Conservation (phyloP, 2,888 invertebrate species). For the Ischnura elegans region DNA sequence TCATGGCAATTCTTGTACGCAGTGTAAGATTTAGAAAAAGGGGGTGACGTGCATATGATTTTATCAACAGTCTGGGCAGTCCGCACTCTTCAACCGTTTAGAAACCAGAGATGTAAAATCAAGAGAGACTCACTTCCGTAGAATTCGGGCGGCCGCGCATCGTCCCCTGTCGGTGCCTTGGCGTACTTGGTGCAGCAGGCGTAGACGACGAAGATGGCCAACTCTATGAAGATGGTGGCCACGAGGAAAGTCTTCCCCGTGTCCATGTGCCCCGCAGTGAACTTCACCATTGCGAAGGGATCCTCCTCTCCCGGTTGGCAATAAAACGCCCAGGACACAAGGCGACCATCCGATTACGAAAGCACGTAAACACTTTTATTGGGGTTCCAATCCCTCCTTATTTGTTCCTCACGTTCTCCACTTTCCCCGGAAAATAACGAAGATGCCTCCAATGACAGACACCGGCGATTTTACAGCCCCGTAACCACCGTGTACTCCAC, state of each 20-base stretch:
- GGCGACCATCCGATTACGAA: not conserved
- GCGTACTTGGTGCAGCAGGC: constrained; percentile 32
- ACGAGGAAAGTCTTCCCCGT: not conserved
- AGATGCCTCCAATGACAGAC: too few relatives aligned
- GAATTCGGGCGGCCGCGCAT: not conserved
- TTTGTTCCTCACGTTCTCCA: not conserved
- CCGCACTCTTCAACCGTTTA: not conserved
- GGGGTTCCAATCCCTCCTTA: not conserved
- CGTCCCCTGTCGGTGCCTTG: not conserved
- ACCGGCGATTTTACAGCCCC: too few relatives aligned
- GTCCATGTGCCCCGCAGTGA: not conserved
- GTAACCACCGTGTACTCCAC: too few relatives aligned
- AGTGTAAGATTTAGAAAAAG: too few relatives aligned
- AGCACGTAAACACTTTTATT: too few relatives aligned
- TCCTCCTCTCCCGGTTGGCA: not conserved
- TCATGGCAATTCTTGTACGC: too few relatives aligned
- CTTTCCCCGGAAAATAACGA: too few relatives aligned
- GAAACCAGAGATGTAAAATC: not conserved
- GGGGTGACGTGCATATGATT: too few relatives aligned
- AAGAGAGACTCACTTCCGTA: not conserved
- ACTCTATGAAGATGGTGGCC: constrained; percentile 2
- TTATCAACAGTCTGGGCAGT: too few relatives aligned
- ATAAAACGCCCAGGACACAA: not conserved
- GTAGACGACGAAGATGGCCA: constrained; percentile 18
- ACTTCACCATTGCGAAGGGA: not conserved